Evolutionary conservation across 2,113 vertebrate species (phyloP), one percentile per base, ranked within the genome.

Genomic region (Cranoglanis bouderius): DNA sequence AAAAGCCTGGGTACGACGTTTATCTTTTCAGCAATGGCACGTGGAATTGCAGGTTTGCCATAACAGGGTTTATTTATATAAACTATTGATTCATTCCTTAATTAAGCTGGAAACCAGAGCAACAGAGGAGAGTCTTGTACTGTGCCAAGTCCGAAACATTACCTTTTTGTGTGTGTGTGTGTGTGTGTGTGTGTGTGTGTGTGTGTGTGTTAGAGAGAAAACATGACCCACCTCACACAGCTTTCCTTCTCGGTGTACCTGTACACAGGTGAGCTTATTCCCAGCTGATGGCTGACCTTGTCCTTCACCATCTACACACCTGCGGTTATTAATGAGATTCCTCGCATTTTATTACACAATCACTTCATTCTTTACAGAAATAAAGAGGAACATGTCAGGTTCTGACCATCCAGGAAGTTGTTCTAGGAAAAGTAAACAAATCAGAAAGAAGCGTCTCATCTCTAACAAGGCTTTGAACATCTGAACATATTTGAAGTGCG

Each of bases 281-380:
- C 65, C 26, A 46, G 87, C 89, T 82, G 78, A 72, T 49, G 40
- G 59, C 24, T 75, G 77, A 82, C 43, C 40, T 43, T 6, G 16
- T 86, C 80, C 87, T 59, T 88, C 72, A 43, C 7, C 84, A 75
- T 77, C 55, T 7, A 3, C 19, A 43, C 63, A 14, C 65, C 18
- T 88, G 43, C 78, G 16, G 16, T 88, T 40, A 82, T 75, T 88
- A 59, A 65, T 82, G 53, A 84, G 84, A 90, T 90, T 86, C 84
- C 53, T 7, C 19, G 35, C 84, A 80, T 88, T 86, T 35, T 77
- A 67, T 84, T 38, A 19, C 84, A 88, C 84, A 84, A 86, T 55
- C 1, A 40, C 38, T 46, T 43, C 19, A 49, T 43, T 86, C 65
- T 85, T 26, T 35, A 13, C 29, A 51, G 77, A 61, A 18, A 19